A percentile compares a stretch with the other conserved stretches of the same genome.
Conservation (phyloP, 2,113 vertebrate species). For the Carlito syrichta region DNA sequence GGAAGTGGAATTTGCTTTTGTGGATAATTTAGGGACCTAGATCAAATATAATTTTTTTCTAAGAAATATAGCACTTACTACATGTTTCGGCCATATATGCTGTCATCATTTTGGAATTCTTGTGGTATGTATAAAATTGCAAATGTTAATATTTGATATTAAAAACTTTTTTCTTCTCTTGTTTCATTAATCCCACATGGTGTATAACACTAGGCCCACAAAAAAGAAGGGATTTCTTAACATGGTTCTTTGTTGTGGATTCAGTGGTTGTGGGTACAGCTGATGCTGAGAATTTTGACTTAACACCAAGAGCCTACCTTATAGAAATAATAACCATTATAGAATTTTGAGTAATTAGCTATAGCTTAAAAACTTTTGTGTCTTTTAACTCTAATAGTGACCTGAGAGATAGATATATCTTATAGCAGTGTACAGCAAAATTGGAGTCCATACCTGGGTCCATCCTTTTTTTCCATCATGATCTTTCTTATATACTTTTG, state of each 20-base stretch:
- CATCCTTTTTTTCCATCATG: background rate
- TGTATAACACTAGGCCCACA: background rate
- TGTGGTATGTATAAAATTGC: background rate
- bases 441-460: background rate
- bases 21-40: conserved; percentile 4
- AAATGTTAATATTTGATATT: background rate
- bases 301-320: background rate
- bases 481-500: conserved; percentile 9
- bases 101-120: background rate
- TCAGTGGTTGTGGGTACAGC: background rate
- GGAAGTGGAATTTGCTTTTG: background rate
- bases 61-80: conserved; percentile 1
- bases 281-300: background rate
- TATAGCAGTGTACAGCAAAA: conserved; percentile 25
- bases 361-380: background rate
- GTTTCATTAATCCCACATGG: background rate
- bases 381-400: background rate
- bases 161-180: background rate
- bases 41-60: background rate
- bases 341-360: conserved; percentile 19
- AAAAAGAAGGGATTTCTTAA: background rate
- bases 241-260: background rate
- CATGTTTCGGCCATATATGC: background rate
- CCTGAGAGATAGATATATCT: background rate
- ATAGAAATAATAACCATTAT: background rate